Percentiles rank a stretch among this genome's conserved stretches.
Evolutionary conservation across 2,113 vertebrate species (phyloP).

Genomic region (Brachirus orientalis): DNA sequence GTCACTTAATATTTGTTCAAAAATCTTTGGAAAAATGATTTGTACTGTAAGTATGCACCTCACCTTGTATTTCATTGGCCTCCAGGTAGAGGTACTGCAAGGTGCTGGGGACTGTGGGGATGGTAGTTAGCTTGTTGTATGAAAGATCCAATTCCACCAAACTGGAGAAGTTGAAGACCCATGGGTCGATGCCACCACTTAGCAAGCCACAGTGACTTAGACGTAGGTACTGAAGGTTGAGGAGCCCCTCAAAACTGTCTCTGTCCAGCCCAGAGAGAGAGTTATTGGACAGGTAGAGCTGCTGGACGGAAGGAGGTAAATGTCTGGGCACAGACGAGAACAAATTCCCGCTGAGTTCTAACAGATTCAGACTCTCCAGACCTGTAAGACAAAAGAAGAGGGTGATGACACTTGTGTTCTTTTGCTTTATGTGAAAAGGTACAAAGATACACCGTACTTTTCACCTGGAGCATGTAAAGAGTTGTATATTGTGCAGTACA

Average conservation of each 20-base stretch:
- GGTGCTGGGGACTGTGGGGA: conserved; percentile 74
- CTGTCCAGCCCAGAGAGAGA: conserved; percentile 61
- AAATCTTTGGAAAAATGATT: too few relatives aligned
- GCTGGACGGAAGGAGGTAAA: conserved; percentile 77
- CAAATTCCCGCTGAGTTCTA: conserved; percentile 79
- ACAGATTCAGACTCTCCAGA: conserved; percentile 67
- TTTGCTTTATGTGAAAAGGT: too few relatives aligned
- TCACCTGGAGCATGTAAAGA: neutral
- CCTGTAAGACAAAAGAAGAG: conserved; percentile 49
- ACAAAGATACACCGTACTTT: neutral
- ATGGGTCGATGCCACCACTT: conserved; percentile 42
- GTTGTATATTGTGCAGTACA: neutral
- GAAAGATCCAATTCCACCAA: conserved; percentile 83
- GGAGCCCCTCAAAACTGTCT: conserved; percentile 65
- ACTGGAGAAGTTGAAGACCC: conserved; percentile 76
- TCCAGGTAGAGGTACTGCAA: conserved; percentile 83
- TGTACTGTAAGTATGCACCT: too few relatives aligned
- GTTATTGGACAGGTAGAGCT: conserved; percentile 83
- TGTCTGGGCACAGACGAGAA: conserved; percentile 71
- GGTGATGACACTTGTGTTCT: neutral
- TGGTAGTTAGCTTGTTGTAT: conserved; percentile 77
- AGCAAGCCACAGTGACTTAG: conserved; percentile 73
- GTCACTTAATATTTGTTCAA: too few relatives aligned
- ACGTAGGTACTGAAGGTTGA: conserved; percentile 73
- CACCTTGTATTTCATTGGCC: conserved; percentile 81